Conservation (phyloP, 1,140 invertebrate species). For the Camponotus vicinus region DNA sequence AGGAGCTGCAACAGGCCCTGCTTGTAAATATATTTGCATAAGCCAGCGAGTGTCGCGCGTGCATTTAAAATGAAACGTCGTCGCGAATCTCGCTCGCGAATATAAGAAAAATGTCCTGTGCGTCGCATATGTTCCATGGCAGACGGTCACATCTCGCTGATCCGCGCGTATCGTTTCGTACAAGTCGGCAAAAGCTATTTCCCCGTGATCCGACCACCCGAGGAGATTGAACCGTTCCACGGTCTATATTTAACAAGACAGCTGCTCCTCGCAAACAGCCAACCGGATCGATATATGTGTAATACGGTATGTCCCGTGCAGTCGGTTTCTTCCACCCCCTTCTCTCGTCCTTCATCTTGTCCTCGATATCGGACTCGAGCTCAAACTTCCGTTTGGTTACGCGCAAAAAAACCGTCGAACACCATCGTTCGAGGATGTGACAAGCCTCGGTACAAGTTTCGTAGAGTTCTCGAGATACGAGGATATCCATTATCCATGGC, state of each 20-base stretch:
- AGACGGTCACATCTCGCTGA: conserved; percentile 29
- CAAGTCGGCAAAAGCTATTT: conserved; percentile 57
- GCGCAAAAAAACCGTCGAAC: conserved; percentile 37
- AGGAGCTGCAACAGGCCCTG: neutral
- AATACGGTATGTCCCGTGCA: conserved; percentile 1
- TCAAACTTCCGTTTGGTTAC: conserved; percentile 48
- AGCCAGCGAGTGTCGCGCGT: neutral
- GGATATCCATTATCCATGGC: conserved; percentile 1
- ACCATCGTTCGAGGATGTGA: conserved; percentile 5
- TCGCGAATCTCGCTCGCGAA: too few species aligned
- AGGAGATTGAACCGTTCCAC: conserved; percentile 62
- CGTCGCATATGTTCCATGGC: neutral
- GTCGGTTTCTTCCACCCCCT: conserved; percentile 28
- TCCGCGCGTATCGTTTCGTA: conserved; percentile 33
- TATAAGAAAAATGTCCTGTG: neutral
- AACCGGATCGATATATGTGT: conserved; percentile 35
- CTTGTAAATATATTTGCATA: neutral
- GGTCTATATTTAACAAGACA: conserved; percentile 66
- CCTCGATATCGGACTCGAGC: conserved; percentile 3
- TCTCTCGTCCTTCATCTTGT: neutral
- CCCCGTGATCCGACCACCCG: conserved; percentile 37
- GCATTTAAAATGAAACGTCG: neutral
- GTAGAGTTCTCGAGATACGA: conserved; percentile 2
- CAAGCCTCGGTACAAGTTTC: conserved; percentile 35
- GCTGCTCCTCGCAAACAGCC: conserved; percentile 47